Evolutionary conservation across 1,140 invertebrate genomes (phyloP).

Genomic region (Eurosta solidaginis): DNA sequence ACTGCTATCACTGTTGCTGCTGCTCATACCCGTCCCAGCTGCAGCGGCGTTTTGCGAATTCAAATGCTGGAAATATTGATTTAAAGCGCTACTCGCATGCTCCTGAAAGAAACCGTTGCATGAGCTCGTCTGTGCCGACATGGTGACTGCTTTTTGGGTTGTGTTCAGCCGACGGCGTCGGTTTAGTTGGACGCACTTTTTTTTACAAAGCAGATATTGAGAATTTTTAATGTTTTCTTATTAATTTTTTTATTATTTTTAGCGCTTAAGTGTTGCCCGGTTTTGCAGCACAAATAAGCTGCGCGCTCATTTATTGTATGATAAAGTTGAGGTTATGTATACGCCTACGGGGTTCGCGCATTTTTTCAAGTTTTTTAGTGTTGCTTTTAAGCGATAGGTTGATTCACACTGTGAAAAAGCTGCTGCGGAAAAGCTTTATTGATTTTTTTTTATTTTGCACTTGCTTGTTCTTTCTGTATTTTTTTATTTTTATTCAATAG

Average conservation of each 20-base stretch:
- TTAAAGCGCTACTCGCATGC: slow-evolving; percentile 50
- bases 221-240: background rate
- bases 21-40: background rate
- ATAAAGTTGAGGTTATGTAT: background rate
- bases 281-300: background rate
- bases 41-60: slow-evolving; percentile 48
- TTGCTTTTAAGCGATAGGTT: background rate
- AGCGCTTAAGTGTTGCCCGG: background rate
- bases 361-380: background rate
- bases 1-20: slow-evolving; percentile 38
- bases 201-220: background rate
- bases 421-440: background rate
- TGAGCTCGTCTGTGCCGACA: slow-evolving; percentile 51
- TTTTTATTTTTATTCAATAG: background rate
- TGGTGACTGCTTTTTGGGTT: slow-evolving; percentile 18
- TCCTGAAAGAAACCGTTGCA: slow-evolving; percentile 54
- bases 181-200: background rate
- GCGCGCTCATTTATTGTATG: background rate
- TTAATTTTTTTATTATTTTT: background rate
- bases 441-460: background rate
- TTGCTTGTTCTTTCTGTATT: background rate
- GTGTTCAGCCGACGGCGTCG: background rate
- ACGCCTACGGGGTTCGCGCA: background rate
- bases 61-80: slow-evolving; percentile 56
- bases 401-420: background rate